Percentiles rank a stretch among this genome's conserved stretches.
These are phyloP conservation scores for Camponotus floridanus DNA, from an alignment of 1,140 invertebrate species.

Conservation along the genomic window DNA sequence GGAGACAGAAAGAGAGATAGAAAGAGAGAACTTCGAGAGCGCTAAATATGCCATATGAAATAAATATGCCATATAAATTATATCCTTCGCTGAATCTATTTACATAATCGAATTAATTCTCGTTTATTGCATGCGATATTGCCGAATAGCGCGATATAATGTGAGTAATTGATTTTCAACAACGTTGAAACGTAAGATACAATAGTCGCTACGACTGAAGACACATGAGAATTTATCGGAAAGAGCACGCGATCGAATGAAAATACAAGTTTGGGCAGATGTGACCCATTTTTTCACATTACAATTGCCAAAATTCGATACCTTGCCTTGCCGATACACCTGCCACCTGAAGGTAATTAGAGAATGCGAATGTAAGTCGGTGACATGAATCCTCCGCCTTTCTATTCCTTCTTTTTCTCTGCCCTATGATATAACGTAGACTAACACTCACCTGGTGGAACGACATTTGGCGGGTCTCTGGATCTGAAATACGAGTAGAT, in stretches of 20 bases:
- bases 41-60: background rate
- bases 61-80: slow-evolving; percentile 5
- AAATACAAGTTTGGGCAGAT: slow-evolving; percentile 11
- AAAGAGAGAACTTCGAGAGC: background rate
- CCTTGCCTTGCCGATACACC: background rate
- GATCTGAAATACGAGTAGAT: slow-evolving; percentile 66
- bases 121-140: slow-evolving; percentile 1
- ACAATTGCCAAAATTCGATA: slow-evolving; percentile 1
- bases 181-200: background rate
- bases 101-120: background rate
- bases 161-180: background rate
- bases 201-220: background rate
- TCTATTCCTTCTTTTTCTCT: slow-evolving; percentile 14
- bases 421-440: slow-evolving; percentile 52
- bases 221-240: background rate
- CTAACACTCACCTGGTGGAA: slow-evolving; percentile 72
- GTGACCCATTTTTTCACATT: background rate
- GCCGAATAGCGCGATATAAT: background rate
- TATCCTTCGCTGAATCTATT: background rate
- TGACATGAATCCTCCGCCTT: background rate
- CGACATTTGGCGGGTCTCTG: slow-evolving; percentile 52
- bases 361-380: background rate
- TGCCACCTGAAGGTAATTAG: slow-evolving; percentile 31
- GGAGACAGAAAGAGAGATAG: background rate
- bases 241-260: background rate